These are phyloP conservation scores for Caenorhabditis latens DNA, from an alignment of 1,140 invertebrate species.

Conservation along the genomic window DNA sequence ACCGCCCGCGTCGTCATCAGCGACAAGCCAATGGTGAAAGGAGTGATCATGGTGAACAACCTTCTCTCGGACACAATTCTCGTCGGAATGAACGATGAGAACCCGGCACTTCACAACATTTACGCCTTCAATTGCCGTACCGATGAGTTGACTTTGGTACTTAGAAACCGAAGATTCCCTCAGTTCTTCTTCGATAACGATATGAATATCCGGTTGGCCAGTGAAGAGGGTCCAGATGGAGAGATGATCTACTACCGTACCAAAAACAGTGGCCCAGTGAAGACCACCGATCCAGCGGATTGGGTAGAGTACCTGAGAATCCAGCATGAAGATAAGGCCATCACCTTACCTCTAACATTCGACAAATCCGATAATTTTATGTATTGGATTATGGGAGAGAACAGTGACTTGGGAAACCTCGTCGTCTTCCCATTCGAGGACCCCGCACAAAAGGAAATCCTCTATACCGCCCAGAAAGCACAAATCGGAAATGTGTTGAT, in stretches of 20 bases:
- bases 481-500: conserved; percentile 75
- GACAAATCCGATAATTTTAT: conserved; percentile 73
- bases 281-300: conserved; percentile 69
- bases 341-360: conserved; percentile 76
- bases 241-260: conserved; percentile 70
- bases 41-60: conserved; percentile 62
- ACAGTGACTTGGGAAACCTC: conserved; percentile 71
- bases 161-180: conserved; percentile 65
- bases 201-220: conserved; percentile 73
- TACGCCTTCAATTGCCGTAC: conserved; percentile 66
- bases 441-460: conserved; percentile 74
- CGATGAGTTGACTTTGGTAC: conserved; percentile 57
- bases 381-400: conserved; percentile 76
- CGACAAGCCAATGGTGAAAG: conserved; percentile 60
- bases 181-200: conserved; percentile 74
- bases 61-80: conserved; percentile 50
- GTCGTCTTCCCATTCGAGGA: conserved; percentile 74
- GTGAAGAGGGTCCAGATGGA: conserved; percentile 73
- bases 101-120: conserved; percentile 67
- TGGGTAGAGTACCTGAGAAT: conserved; percentile 75
- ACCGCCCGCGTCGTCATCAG: conserved; percentile 58
- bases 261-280: not conserved
- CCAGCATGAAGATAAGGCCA: conserved; percentile 72
- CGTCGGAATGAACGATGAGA: conserved; percentile 67
- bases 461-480: conserved; percentile 72